Base-by-base conservation (phyloP, 2,113 vertebrate species). In the Hippolais icterina region DNA sequence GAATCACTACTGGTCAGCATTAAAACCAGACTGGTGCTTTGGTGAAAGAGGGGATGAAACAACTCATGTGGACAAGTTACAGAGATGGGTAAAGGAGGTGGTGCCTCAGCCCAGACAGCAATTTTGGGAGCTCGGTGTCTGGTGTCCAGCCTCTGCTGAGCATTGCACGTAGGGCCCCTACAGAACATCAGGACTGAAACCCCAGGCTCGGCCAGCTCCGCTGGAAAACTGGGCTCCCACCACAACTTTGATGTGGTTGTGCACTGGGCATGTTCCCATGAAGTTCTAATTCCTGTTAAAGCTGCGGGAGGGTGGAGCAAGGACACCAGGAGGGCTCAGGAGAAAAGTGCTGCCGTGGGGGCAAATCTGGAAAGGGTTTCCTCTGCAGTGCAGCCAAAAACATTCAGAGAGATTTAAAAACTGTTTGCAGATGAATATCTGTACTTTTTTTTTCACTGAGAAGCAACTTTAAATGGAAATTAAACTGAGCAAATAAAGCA, bases 161-260 rank as follows among this genome's bases (percentile, higher is more conserved):
- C 10, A 4, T 9, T 22, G 66, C 84, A 86, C 28, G 15, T 5
- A 52, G 29, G 70, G 50, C n/a, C 75, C 75, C 46, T 25, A 2
- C 31, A 47, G 23, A 86, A 66, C 47, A 41, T 19, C 78, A 16
- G 49, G 66, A 25, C 41, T 14, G 42, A 18, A 61, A 16, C 72
- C 14, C 22, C 81, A 75, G 56, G 35, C 52, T 11, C 3, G 5
- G 66, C 68, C 91, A 92, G 7, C 60, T 52, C n/a, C 3, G 2
- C 10, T 57, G 44, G 76, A 77, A 83, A 95, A 64, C 83, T 10
- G 77, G 52, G n/a, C 65, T 89, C 13, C 5, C 6, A 69, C 61
- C 90, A 52, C 90, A 74, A 78, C 90, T 90, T 95, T 96, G 76
- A 86, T 83, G 92, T 96, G 93, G 80, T 12, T 63, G 47, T 14